These are phyloP conservation scores for Actinemys pallida DNA, from an alignment of 2,113 vertebrate genomes.

Conservation along the genomic window DNA sequence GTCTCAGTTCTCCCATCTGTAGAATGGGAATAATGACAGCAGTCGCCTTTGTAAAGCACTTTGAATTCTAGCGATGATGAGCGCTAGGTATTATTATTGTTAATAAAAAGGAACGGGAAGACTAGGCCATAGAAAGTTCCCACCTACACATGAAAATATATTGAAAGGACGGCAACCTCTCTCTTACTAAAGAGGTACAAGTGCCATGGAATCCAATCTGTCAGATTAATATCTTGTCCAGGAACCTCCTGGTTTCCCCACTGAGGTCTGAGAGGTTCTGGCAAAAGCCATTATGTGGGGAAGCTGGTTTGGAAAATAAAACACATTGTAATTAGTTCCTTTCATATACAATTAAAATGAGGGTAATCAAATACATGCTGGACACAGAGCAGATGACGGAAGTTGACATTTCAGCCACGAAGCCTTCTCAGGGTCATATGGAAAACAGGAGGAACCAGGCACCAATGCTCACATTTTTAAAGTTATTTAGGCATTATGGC, in stretches of 20 bases:
- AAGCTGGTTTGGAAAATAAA: constrained; percentile 36
- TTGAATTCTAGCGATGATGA: neutral
- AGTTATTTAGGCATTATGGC: neutral
- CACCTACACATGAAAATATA: neutral
- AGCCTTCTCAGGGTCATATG: neutral
- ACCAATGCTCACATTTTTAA: neutral
- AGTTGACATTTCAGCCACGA: constrained; percentile 2
- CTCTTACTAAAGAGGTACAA: neutral
- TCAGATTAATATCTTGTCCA: neutral
- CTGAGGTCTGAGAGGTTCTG: neutral
- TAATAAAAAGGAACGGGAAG: neutral
- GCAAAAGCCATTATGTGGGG: constrained; percentile 35
- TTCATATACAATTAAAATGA: neutral
- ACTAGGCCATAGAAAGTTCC: neutral
- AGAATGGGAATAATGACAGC: neutral
- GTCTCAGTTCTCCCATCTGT: neutral
- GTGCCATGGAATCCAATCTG: neutral
- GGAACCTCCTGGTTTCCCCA: rapidly evolving
- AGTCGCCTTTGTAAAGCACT: neutral
- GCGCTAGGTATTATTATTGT: neutral
- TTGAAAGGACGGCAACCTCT: neutral
- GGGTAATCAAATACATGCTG: neutral
- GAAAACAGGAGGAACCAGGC: neutral
- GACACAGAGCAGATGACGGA: constrained; percentile 48
- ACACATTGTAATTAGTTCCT: constrained; percentile 26